phyloP scores from a whole-genome alignment of 2,113 vertebrate genomes.

The Phaethon lepturus region DNA sequence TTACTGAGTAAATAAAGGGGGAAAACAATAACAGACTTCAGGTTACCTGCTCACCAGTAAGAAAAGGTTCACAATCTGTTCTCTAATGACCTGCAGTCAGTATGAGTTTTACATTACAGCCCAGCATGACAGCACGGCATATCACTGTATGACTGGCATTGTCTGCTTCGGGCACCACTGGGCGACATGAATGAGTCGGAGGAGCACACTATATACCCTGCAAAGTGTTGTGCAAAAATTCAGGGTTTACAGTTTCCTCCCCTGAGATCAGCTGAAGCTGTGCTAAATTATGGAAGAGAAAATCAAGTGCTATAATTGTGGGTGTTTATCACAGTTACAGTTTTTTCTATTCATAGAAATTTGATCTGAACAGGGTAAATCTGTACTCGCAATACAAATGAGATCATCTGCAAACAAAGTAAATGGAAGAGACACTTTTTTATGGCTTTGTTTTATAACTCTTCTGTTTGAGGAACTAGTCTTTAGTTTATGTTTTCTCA shows the following conservation, averaged over 20 bases:
- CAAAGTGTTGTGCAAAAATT: not conserved
- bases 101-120: not conserved
- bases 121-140: not conserved
- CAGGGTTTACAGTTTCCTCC: not conserved
- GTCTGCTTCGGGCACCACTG: not conserved
- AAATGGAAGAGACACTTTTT: constrained; percentile 25
- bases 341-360: constrained; percentile 56
- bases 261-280: constrained; percentile 12
- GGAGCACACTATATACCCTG: not conserved
- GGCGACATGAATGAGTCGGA: not conserved
- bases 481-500: not conserved
- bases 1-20: not conserved
- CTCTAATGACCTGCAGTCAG: not conserved
- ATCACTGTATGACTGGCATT: not conserved
- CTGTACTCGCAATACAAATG: constrained; percentile 52
- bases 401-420: constrained; percentile 54
- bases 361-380: constrained; percentile 57
- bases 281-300: constrained; percentile 60
- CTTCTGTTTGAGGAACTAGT: not conserved
- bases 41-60: not conserved
- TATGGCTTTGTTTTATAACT: constrained; percentile 42
- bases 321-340: constrained; percentile 64
- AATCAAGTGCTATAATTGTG: constrained; percentile 67
- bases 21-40: not conserved
- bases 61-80: not conserved